Conservation (phyloP, 2,113 vertebrate genomes). For the Procavia capensis region DNA sequence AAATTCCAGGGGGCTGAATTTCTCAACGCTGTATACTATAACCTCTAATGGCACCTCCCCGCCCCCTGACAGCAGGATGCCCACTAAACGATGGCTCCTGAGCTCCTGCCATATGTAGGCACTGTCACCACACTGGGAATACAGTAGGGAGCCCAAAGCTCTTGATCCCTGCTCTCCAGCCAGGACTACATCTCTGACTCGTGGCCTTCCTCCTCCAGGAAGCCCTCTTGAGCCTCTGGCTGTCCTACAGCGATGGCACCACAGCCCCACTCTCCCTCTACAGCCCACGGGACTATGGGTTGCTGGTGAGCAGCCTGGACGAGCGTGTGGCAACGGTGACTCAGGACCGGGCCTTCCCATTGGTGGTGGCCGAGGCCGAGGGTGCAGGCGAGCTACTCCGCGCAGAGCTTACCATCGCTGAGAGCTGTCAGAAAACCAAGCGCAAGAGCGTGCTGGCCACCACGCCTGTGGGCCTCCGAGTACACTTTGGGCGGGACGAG, state of each 20-base stretch:
- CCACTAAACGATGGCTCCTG: background rate
- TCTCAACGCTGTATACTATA: no score
- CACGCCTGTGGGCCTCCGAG: conserved; percentile 90
- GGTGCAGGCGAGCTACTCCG: conserved; percentile 92
- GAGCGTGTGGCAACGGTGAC: conserved; percentile 92
- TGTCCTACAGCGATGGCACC: conserved; percentile 97
- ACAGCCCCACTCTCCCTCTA: conserved; percentile 94
- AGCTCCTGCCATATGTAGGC: background rate
- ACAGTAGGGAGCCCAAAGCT: background rate
- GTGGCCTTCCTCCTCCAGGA: conserved; percentile 87
- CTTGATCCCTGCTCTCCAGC: background rate
- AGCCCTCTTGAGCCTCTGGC: conserved; percentile 96
- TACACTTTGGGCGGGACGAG: conserved; percentile 91
- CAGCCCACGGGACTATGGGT: conserved; percentile 96
- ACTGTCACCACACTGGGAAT: background rate
- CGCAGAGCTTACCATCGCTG: conserved; percentile 94
- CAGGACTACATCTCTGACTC: background rate
- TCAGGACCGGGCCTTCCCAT: conserved; percentile 92
- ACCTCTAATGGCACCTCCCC: rapidly evolving
- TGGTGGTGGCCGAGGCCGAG: conserved; percentile 94
- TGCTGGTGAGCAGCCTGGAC: conserved; percentile 93
- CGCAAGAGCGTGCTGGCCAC: conserved; percentile 96
- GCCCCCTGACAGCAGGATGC: background rate
- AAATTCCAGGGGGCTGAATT: rapidly evolving
- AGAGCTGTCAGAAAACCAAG: conserved; percentile 98